phyloP scores from a whole-genome alignment of 2,113 vertebrate genomes.

The Eubucco bourcierii region DNA sequence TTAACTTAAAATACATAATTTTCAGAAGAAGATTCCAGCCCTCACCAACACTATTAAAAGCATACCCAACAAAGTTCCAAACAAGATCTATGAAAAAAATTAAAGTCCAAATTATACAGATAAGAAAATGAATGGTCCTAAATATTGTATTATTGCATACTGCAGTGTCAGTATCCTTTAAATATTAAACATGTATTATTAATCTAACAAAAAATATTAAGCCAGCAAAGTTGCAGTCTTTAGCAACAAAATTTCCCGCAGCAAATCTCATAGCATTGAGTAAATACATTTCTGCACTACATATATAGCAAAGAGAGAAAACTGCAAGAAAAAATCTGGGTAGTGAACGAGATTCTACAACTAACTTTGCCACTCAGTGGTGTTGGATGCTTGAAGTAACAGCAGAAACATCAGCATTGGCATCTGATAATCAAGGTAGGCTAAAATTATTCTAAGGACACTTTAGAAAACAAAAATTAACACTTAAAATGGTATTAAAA shows the following conservation, averaged over 20 bases:
- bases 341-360: background rate
- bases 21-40: background rate
- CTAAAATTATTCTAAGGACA: background rate
- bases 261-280: background rate
- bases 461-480: background rate
- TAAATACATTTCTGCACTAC: background rate
- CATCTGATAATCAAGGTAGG: background rate
- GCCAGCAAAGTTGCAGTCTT: background rate
- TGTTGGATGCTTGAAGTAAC: background rate
- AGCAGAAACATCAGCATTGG: background rate
- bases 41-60: background rate
- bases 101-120: background rate
- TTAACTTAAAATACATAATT: background rate
- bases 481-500: too few relatives aligned
- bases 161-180: background rate
- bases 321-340: background rate
- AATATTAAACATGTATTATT: background rate
- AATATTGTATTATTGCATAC: background rate
- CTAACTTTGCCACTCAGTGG: background rate
- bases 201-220: background rate
- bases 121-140: background rate
- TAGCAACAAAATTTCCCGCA: background rate
- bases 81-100: background rate
- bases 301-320: background rate
- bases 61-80: background rate